phyloP scores from a whole-genome alignment of 2,888 invertebrate species.

The Iselma pallidipennis region DNA sequence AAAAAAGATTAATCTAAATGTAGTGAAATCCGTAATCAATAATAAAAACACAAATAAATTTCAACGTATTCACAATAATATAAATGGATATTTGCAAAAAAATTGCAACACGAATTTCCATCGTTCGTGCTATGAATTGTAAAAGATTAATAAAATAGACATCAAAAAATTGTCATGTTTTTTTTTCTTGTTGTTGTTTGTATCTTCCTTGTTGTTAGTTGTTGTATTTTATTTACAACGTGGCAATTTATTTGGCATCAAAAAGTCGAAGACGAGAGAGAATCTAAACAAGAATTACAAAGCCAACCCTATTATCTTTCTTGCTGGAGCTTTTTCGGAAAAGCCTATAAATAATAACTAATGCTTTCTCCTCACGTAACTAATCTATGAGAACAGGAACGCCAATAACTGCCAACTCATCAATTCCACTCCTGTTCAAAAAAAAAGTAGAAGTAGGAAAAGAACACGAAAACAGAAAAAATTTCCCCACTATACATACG shows the following conservation, averaged over 20 bases:
- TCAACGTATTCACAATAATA: too few relatives aligned
- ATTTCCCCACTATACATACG: too few relatives aligned
- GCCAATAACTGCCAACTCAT: constrained; percentile 55
- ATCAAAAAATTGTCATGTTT: constrained; percentile 3
- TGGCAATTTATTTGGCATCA: constrained; percentile 44
- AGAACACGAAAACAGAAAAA: neutral
- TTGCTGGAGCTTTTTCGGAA: constrained; percentile 38
- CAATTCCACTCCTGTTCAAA: constrained; percentile 40
- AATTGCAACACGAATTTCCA: neutral
- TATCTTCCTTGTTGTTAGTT: neutral
- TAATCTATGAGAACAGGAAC: constrained; percentile 54
- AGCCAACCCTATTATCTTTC: constrained; percentile 47
- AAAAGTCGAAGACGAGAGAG: constrained; percentile 31
- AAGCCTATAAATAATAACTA: constrained; percentile 53
- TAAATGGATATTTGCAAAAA: neutral
- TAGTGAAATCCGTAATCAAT: too few relatives aligned
- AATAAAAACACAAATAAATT: too few relatives aligned
- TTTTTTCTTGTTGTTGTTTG: neutral
- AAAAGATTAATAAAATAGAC: neutral
- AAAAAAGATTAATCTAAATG: neutral
- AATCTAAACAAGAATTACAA: constrained; percentile 44
- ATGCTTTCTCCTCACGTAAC: constrained; percentile 56
- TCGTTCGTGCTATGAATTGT: neutral
- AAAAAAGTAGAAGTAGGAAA: neutral
- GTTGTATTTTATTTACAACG: constrained; percentile 33